These are phyloP conservation scores for Salarias fasciatus DNA, from an alignment of 2,797 vertebrate genomes.

Conservation along the genomic window DNA sequence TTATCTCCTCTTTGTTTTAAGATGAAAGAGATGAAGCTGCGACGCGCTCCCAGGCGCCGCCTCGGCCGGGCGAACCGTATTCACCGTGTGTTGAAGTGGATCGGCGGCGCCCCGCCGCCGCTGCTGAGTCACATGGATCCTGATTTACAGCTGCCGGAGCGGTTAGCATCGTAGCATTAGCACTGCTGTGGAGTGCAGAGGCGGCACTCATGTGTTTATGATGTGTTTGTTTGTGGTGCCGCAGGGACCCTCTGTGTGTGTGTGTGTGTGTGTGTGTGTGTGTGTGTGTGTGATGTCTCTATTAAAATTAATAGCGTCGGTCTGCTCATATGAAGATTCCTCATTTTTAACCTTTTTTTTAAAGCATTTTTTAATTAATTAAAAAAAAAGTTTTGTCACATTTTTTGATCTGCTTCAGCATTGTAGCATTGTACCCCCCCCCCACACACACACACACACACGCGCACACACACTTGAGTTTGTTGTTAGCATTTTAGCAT, in stretches of 20 bases:
- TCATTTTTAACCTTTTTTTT: too few species aligned
- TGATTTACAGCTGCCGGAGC: conserved; percentile 39
- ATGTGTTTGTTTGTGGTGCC: conserved; percentile 76
- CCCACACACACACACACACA: too few species aligned
- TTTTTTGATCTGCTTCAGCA: too few species aligned
- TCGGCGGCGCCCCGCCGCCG: conserved; percentile 22
- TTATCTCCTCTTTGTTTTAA: neutral
- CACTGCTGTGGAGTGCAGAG: conserved; percentile 32
- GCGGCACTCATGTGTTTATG: conserved; percentile 72
- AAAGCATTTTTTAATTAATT: too few species aligned
- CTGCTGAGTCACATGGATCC: conserved; percentile 66
- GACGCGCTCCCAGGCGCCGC: too few species aligned
- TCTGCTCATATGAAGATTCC: conserved; percentile 70
- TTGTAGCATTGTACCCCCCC: too few species aligned
- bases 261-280: too few species aligned
- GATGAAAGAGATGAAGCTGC: neutral
- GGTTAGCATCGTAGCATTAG: too few species aligned
- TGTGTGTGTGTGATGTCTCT: conserved; percentile 56
- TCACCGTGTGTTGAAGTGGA: conserved; percentile 8
- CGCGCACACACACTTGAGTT: neutral
- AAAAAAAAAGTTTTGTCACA: too few species aligned
- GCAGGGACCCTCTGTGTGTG: too few species aligned
- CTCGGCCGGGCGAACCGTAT: neutral
- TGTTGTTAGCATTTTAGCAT: too few species aligned
- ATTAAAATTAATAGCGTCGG: conserved; percentile 78